These are phyloP conservation scores for Rattus rattus DNA, from an alignment of 2,113 vertebrate genomes.

Conservation along the genomic window DNA sequence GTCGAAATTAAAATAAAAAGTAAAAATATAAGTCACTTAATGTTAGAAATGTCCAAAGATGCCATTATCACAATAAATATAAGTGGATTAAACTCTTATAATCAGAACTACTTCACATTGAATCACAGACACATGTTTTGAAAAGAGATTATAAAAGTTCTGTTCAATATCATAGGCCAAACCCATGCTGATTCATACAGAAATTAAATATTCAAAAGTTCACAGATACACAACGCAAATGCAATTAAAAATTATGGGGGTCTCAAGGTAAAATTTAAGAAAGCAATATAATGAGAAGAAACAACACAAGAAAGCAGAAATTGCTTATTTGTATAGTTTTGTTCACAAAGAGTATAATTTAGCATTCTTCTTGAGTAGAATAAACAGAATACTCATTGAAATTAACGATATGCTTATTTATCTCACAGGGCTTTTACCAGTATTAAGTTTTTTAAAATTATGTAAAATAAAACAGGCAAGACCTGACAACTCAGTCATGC, in stretches of 20 bases:
- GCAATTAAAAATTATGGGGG: neutral
- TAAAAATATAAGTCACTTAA: conserved; percentile 31
- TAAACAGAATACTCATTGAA: neutral
- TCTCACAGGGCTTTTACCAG: neutral
- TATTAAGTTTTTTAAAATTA: conserved; percentile 8
- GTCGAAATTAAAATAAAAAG: conserved; percentile 42
- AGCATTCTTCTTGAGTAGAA: neutral
- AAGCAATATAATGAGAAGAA: conserved; percentile 18
- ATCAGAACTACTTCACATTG: neutral
- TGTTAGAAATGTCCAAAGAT: conserved; percentile 42
- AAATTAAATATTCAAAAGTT: conserved; percentile 5
- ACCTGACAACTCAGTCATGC: neutral
- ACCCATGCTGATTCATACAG: neutral
- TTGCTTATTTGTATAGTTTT: neutral
- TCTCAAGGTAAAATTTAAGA: neutral
- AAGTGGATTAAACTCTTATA: conserved; percentile 57
- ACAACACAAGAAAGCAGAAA: neutral
- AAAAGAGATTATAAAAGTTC: neutral
- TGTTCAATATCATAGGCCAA: neutral
- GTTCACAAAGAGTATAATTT: neutral
- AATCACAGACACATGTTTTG: neutral
- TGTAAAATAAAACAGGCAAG: neutral
- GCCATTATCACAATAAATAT: conserved; percentile 62
- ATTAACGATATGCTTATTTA: neutral
- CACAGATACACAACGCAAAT: neutral